Evolutionary conservation across 2,888 invertebrate genomes (phyloP).

Genomic region (Ophioninae sp.): DNA sequence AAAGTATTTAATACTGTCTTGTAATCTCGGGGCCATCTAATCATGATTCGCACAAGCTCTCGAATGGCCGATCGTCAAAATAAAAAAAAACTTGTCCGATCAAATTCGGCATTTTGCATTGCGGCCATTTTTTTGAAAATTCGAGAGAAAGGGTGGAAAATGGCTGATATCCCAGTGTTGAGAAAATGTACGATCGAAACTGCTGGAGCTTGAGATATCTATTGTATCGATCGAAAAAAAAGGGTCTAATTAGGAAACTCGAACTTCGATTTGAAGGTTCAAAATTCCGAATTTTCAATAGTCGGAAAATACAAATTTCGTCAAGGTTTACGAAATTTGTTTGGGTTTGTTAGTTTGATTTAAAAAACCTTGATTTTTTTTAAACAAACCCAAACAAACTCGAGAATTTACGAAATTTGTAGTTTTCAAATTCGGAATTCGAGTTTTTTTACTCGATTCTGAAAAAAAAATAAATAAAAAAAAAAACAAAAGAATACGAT

Average conservation of each 20-base stretch:
- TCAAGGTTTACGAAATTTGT: too few relatives aligned
- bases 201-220: neutral
- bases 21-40: slow-evolving; percentile 28
- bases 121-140: neutral
- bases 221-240: neutral
- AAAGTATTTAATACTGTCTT: slow-evolving; percentile 60
- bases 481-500: neutral
- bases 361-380: too few relatives aligned
- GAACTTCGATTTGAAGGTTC: too few relatives aligned
- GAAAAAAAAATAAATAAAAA: too few relatives aligned
- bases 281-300: too few relatives aligned
- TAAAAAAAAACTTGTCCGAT: neutral
- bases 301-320: too few relatives aligned
- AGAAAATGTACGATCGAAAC: neutral
- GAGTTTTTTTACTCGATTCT: too few relatives aligned
- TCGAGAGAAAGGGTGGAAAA: neutral
- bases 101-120: neutral
- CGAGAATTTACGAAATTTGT: too few relatives aligned
- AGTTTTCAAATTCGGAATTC: too few relatives aligned
- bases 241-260: too few relatives aligned
- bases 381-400: too few relatives aligned
- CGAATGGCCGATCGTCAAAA: neutral
- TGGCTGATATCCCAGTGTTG: neutral
- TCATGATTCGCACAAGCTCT: slow-evolving; percentile 3
- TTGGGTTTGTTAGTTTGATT: too few relatives aligned